Conservation (phyloP, 2,888 invertebrate species). For the Drosophila picticornis region DNA sequence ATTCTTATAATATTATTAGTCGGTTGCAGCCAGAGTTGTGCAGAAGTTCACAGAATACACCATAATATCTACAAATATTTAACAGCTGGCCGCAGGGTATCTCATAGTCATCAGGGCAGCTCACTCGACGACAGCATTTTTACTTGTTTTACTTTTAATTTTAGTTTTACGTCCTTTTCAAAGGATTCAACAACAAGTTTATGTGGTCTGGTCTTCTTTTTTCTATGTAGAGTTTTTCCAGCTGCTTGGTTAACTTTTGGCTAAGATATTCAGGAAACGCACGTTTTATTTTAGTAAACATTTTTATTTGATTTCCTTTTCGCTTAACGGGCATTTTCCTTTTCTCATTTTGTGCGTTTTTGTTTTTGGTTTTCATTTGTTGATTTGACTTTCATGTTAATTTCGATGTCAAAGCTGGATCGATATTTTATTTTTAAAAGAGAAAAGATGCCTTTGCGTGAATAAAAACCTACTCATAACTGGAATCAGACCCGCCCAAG, state of each 20-base stretch:
- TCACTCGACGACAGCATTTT: background rate
- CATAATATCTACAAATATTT: constrained; percentile 4
- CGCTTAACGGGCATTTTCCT: constrained; percentile 13
- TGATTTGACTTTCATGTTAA: constrained; percentile 76
- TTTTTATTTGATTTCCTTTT: constrained; percentile 58
- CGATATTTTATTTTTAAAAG: constrained; percentile 51
- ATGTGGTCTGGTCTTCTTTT: background rate
- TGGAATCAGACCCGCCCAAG: constrained; percentile 47
- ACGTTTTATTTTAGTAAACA: constrained; percentile 43
- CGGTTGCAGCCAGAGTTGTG: background rate
- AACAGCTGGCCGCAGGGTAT: constrained; percentile 11
- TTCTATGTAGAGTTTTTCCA: background rate
- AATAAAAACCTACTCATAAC: constrained; percentile 22
- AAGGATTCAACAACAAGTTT: constrained; percentile 12
- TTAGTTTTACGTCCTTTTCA: constrained; percentile 31
- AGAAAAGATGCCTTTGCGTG: constrained; percentile 15
- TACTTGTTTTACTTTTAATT: background rate
- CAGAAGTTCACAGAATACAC: background rate
- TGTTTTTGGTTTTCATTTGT: constrained; percentile 47
- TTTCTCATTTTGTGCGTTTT: constrained; percentile 11
- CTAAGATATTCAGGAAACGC: background rate
- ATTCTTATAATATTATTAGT: background rate
- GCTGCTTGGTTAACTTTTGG: constrained; percentile 28
- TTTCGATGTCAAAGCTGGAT: constrained; percentile 63
- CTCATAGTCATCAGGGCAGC: background rate